Conservation (phyloP, 2,888 invertebrate species). For the Athalia cordata region DNA sequence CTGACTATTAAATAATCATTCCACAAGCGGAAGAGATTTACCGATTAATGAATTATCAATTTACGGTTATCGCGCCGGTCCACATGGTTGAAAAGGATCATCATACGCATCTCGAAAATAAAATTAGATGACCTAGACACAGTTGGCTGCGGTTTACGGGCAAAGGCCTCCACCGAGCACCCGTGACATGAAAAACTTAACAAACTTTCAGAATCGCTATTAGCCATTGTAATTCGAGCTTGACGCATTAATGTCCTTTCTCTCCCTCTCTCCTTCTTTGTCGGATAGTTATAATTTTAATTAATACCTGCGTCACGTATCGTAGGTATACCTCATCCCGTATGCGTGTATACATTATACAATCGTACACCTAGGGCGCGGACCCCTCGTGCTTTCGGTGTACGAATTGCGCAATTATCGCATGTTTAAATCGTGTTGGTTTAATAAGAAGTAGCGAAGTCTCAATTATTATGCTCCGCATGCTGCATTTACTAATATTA, state of each 20-base stretch:
- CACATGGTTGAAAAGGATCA: constrained; percentile 19
- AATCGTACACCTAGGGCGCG: too few species aligned
- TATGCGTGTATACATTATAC: too few species aligned
- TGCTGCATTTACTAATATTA: neutral
- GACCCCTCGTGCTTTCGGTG: too few species aligned
- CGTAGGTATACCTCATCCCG: too few species aligned
- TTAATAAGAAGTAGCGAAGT: neutral
- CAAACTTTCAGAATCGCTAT: constrained; percentile 32
- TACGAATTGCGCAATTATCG: too few species aligned
- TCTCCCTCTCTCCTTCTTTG: too few species aligned
- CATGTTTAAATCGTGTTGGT: neutral
- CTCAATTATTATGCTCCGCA: neutral
- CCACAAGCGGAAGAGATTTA: neutral
- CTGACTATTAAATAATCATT: too few species aligned
- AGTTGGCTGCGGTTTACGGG: constrained; percentile 58
- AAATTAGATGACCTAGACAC: constrained; percentile 67
- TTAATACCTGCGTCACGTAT: too few species aligned
- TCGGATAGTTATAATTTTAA: too few species aligned
- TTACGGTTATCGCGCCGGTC: neutral
- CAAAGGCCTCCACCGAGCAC: constrained; percentile 40
- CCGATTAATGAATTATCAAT: neutral
- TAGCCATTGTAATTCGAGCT: neutral
- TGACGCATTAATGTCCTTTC: neutral
- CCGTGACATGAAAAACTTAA: constrained; percentile 42
- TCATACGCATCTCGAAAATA: constrained; percentile 37